Evolutionary conservation across 2,888 invertebrate genomes (phyloP).

Genomic region (Alitta virens): DNA sequence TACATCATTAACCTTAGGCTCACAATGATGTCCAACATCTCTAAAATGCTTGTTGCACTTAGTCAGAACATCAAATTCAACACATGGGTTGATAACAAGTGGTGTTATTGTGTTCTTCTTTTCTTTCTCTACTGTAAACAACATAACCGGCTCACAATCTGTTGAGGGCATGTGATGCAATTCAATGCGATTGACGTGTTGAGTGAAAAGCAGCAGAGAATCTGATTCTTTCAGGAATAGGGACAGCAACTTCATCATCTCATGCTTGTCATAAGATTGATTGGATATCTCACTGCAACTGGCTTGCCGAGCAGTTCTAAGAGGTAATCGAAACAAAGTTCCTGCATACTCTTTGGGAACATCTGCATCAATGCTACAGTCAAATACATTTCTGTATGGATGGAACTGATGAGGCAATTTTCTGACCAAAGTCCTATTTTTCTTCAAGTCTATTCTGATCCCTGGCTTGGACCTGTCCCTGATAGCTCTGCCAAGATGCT

Average conservation of each 20-base stretch:
- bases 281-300: slow-evolving; percentile 36
- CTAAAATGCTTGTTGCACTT: background rate
- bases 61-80: background rate
- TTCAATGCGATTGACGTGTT: slow-evolving; percentile 36
- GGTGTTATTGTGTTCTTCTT: background rate
- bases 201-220: slow-evolving; percentile 45
- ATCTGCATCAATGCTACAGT: slow-evolving; percentile 26
- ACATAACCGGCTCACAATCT: slow-evolving; percentile 6
- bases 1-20: no score
- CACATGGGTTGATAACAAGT: background rate
- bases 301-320: slow-evolving; percentile 30
- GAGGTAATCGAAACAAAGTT: slow-evolving; percentile 34
- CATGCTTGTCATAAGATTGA: slow-evolving; percentile 32
- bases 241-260: slow-evolving; percentile 36
- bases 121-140: slow-evolving; percentile 14
- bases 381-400: slow-evolving; percentile 39
- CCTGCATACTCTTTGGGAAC: slow-evolving; percentile 23
- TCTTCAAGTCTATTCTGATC: slow-evolving; percentile 31
- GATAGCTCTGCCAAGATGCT: slow-evolving; percentile 34
- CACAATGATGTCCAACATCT: no score
- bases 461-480: slow-evolving; percentile 32
- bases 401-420: slow-evolving; percentile 39
- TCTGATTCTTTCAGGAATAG: slow-evolving; percentile 34
- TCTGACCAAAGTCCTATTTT: slow-evolving; percentile 29
- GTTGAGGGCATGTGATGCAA: slow-evolving; percentile 32